Evolutionary conservation across 2,888 invertebrate species (phyloP).

Genomic region (Amphipyra tragopoginis): DNA sequence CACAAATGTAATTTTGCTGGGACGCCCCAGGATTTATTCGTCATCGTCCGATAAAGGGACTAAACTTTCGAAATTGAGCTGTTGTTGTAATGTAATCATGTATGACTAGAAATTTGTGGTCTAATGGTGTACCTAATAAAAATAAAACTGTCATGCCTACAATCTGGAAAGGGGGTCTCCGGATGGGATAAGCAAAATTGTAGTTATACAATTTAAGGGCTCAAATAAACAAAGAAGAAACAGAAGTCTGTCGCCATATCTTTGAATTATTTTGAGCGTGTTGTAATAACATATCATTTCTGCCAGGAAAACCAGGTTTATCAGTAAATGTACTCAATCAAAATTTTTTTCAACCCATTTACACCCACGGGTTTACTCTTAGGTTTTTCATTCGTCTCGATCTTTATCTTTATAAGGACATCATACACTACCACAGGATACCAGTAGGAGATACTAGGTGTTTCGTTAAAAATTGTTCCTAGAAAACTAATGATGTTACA

Average conservation of each 20-base stretch:
- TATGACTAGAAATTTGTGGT: conserved; percentile 14
- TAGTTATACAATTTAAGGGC: too few species aligned
- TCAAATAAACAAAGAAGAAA: too few species aligned
- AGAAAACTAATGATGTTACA: conserved; percentile 9
- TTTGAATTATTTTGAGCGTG: too few species aligned
- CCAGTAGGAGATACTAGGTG: neutral
- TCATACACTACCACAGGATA: neutral
- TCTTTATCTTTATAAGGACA: conserved; percentile 8
- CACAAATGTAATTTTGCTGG: neutral
- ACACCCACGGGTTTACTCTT: neutral
- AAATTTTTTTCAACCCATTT: neutral
- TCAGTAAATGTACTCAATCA: too few species aligned
- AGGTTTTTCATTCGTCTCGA: neutral
- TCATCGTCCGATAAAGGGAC: conserved; percentile 19
- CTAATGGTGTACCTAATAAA: too few species aligned
- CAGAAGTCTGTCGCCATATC: too few species aligned
- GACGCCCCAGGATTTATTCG: conserved; percentile 17
- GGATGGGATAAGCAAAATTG: too few species aligned
- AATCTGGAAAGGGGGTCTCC: too few species aligned
- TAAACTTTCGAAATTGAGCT: conserved; percentile 3
- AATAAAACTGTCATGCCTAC: too few species aligned
- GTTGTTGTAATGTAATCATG: conserved; percentile 4
- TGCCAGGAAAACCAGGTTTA: too few species aligned
- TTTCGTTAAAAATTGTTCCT: conserved; percentile 26
- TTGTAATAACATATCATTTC: too few species aligned